Evolutionary conservation across 2,113 vertebrate species (phyloP).

Genomic region (Gulo gulo): DNA sequence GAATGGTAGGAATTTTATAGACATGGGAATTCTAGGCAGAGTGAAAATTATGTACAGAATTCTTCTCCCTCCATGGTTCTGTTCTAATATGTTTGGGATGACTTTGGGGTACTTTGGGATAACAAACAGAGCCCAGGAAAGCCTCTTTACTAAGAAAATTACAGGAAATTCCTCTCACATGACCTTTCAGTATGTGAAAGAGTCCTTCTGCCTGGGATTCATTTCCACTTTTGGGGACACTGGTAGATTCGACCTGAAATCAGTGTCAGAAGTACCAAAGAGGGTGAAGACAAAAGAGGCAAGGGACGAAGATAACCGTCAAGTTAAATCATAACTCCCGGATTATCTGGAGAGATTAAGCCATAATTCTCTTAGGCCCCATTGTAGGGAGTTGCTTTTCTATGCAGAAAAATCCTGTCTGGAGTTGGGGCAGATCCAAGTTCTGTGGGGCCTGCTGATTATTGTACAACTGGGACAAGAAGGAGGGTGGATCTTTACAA

Average conservation of each 20-base stretch:
- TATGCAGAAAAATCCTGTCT: neutral
- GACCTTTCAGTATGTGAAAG: neutral
- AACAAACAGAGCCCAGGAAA: neutral
- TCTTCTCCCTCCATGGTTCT: neutral
- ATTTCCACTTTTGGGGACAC: neutral
- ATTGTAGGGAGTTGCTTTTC: neutral
- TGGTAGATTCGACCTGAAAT: neutral
- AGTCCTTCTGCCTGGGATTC: neutral
- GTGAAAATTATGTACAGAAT: neutral
- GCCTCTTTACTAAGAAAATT: neutral
- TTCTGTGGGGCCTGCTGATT: neutral
- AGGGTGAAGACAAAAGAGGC: neutral
- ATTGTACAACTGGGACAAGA: neutral
- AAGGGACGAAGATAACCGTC: neutral
- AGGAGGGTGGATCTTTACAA: neutral
- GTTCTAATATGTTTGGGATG: neutral
- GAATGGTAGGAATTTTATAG: neutral
- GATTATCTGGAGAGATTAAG: neutral
- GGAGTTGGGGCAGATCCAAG: neutral
- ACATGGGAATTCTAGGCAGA: neutral
- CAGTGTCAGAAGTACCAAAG: neutral
- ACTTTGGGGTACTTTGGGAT: neutral
- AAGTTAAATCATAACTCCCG: neutral
- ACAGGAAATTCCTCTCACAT: neutral
- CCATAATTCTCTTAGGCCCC: neutral